Evolutionary conservation across 2,888 invertebrate genomes (phyloP).

Genomic region (Cyclophora punctaria): DNA sequence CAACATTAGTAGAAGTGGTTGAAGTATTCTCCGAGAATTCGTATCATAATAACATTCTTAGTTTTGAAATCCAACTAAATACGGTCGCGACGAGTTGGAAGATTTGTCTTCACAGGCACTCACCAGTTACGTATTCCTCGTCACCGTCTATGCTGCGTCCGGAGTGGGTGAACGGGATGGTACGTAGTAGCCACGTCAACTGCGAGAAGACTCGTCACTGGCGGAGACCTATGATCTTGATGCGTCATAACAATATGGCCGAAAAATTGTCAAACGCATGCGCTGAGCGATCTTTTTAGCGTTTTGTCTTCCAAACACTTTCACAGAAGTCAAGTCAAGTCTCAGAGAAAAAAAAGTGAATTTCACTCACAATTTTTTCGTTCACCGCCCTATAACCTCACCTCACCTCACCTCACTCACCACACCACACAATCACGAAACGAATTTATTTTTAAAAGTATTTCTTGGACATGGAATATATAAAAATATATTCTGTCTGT

Average conservation of each 20-base stretch:
- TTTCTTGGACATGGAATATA: neutral
- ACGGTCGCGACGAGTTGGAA: conserved; percentile 71
- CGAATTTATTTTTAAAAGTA: neutral
- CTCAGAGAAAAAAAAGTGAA: too few species aligned
- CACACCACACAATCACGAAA: neutral
- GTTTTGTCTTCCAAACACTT: conserved; percentile 18
- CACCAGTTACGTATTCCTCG: conserved; percentile 96
- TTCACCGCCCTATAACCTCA: too few species aligned
- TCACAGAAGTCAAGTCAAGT: conserved; percentile 1
- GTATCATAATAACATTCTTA: conserved; percentile 48
- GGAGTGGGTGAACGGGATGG: conserved; percentile 94
- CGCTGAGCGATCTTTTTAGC: conserved; percentile 29
- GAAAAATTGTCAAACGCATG: conserved; percentile 69
- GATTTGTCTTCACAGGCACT: conserved; percentile 79
- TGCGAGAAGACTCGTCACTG: conserved; percentile 90
- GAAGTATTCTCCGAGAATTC: conserved; percentile 33
- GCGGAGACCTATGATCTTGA: conserved; percentile 83
- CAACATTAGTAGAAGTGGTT: conserved; percentile 35
- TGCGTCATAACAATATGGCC: conserved; percentile 86
- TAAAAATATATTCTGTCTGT: neutral
- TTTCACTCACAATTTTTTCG: too few species aligned
- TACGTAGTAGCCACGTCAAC: conserved; percentile 96
- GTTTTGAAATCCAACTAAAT: conserved; percentile 59
- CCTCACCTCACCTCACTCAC: too few species aligned
- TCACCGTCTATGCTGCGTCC: conserved; percentile 95